phyloP scores from a whole-genome alignment of 2,888 invertebrate species.

The Uloborus plumipes region DNA sequence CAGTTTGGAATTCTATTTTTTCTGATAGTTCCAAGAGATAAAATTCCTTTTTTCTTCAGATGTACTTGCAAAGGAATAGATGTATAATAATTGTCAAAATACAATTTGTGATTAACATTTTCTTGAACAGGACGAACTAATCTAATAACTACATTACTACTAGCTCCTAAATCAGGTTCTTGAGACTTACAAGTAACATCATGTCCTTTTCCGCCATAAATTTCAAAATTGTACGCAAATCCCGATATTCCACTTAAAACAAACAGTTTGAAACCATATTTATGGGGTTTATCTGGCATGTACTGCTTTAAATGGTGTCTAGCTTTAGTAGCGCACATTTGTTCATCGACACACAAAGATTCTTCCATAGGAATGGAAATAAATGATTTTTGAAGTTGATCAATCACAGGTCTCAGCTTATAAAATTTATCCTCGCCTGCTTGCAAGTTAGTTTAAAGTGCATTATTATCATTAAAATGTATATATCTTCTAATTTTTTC shows the following conservation, averaged over 20 bases:
- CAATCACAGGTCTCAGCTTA: conserved; percentile 12
- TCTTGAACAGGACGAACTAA: no score
- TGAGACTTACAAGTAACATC: no score
- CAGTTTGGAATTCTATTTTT: no score
- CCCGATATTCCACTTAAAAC: conserved; percentile 1
- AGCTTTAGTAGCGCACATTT: conserved; percentile 15
- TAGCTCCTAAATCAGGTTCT: no score
- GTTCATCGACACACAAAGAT: neutral
- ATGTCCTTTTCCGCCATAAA: conserved; percentile 5
- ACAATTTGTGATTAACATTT: no score
- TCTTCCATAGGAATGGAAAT: conserved; percentile 19
- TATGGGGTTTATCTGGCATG: conserved; percentile 19
- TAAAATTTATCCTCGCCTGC: neutral
- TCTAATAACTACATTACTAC: no score
- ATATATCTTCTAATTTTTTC: conserved; percentile 6
- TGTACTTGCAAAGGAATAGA: no score
- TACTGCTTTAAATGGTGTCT: conserved; percentile 17
- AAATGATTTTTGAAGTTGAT: neutral
- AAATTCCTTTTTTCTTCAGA: no score
- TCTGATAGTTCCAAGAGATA: no score
- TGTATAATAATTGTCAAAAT: no score
- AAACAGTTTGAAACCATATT: conserved; percentile 22
- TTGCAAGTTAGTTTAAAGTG: neutral
- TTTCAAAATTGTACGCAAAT: conserved; percentile 20
- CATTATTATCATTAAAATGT: conserved; percentile 19